Conservation (phyloP, 2,797 vertebrate species). For the Peromyscus eremicus region DNA sequence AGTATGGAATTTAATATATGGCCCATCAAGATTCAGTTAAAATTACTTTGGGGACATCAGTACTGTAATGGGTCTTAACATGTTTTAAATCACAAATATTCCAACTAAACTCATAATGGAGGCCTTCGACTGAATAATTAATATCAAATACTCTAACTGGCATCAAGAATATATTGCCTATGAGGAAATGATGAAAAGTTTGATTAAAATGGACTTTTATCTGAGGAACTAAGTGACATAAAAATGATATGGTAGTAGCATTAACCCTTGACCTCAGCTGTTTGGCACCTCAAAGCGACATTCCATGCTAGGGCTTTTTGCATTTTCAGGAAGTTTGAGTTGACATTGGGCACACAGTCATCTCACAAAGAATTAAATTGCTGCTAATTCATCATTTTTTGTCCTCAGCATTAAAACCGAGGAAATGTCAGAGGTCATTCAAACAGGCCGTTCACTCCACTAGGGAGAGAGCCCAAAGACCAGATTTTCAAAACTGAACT, state of each 20-base stretch:
- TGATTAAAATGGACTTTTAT: slow-evolving; percentile 84
- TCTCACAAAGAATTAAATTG: slow-evolving; percentile 64
- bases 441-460: background rate
- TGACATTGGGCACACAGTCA: slow-evolving; percentile 75
- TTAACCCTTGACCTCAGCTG: slow-evolving; percentile 82
- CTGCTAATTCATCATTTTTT: slow-evolving; percentile 76
- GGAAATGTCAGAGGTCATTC: slow-evolving; percentile 22
- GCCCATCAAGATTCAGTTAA: slow-evolving; percentile 65
- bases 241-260: slow-evolving; percentile 75
- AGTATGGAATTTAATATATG: slow-evolving; percentile 63
- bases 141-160: slow-evolving; percentile 80
- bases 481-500: background rate
- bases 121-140: slow-evolving; percentile 80
- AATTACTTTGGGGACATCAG: slow-evolving; percentile 73
- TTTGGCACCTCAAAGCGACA: slow-evolving; percentile 66
- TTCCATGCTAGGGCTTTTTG: slow-evolving; percentile 65
- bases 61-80: slow-evolving; percentile 68
- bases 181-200: slow-evolving; percentile 82
- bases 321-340: slow-evolving; percentile 79
- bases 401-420: slow-evolving; percentile 40
- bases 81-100: slow-evolving; percentile 79
- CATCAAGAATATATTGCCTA: slow-evolving; percentile 81
- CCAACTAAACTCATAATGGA: slow-evolving; percentile 79
- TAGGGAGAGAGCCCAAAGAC: background rate
- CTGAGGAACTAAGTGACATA: slow-evolving; percentile 82